Percentiles rank a stretch among this genome's conserved stretches.
Evolutionary conservation across 1,140 invertebrate genomes (phyloP).

Genomic region (Drosophila pseudoananassae): DNA sequence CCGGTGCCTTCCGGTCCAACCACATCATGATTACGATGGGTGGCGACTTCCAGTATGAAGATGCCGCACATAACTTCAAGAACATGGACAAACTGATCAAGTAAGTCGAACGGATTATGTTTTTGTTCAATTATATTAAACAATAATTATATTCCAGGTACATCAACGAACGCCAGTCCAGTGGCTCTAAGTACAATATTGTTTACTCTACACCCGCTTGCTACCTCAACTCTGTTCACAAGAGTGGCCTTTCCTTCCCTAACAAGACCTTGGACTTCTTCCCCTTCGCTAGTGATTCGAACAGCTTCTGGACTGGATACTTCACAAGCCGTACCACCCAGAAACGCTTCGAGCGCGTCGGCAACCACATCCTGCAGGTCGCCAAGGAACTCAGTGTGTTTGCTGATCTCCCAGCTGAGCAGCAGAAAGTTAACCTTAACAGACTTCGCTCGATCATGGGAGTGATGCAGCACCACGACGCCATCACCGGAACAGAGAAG

Average conservation of each 20-base stretch:
- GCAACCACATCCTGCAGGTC: slow-evolving; percentile 92
- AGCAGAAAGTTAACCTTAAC: slow-evolving; percentile 69
- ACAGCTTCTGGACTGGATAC: slow-evolving; percentile 97
- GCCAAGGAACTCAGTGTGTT: slow-evolving; percentile 86
- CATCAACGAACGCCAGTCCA: slow-evolving; percentile 86
- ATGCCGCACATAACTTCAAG: slow-evolving; percentile 92
- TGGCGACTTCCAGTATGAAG: slow-evolving; percentile 95
- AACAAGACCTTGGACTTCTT: slow-evolving; percentile 94
- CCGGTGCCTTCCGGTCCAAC: slow-evolving; percentile 87
- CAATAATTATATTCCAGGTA: background rate
- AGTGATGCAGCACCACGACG: slow-evolving; percentile 96
- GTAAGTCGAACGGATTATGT: slow-evolving; percentile 84
- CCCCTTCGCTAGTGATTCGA: slow-evolving; percentile 93
- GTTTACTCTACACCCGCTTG: slow-evolving; percentile 91
- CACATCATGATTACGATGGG: slow-evolving; percentile 97
- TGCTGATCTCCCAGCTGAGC: slow-evolving; percentile 47
- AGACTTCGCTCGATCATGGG: slow-evolving; percentile 86
- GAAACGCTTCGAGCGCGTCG: slow-evolving; percentile 91
- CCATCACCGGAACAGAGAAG: slow-evolving; percentile 95
- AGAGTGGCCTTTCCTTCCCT: slow-evolving; percentile 87
- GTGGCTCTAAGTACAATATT: slow-evolving; percentile 86
- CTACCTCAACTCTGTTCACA: slow-evolving; percentile 93
- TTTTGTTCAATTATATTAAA: background rate
- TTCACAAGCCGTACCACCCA: slow-evolving; percentile 95
- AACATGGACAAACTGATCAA: slow-evolving; percentile 96